Evolutionary conservation across 2,888 invertebrate genomes (phyloP).

Genomic region (Eristalis pertinax): DNA sequence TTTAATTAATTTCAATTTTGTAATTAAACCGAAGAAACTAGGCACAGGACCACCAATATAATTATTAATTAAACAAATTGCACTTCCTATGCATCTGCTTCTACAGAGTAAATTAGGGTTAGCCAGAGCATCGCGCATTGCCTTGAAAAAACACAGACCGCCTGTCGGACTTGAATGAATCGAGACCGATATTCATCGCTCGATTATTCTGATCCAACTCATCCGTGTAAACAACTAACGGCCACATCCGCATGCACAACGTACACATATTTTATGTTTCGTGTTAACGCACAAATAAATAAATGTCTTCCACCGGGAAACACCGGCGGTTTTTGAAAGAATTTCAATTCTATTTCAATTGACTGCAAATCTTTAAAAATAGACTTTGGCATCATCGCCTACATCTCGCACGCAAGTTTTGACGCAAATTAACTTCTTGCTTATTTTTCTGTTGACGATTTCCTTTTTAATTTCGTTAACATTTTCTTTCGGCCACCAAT

Average conservation of each 20-base stretch:
- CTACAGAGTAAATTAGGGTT: no score
- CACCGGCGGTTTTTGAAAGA: neutral
- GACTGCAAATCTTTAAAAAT: neutral
- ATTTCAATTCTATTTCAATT: neutral
- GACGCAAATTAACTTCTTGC: neutral
- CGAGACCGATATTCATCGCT: neutral
- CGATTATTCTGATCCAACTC: neutral
- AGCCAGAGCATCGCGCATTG: no score
- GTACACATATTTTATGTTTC: no score
- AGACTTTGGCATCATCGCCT: slow-evolving; percentile 2
- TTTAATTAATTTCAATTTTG: no score
- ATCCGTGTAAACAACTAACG: neutral
- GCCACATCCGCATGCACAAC: neutral
- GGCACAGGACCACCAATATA: no score
- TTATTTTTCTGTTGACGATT: neutral
- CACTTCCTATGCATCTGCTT: no score
- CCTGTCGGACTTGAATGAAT: neutral
- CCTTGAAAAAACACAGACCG: no score
- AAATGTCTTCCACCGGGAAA: neutral
- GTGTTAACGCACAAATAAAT: neutral
- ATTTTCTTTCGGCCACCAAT: neutral
- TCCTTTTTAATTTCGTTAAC: neutral
- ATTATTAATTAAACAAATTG: no score
- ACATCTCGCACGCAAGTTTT: neutral
- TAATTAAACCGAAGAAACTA: no score